phyloP scores from a whole-genome alignment of 2,797 vertebrate species.

The Buceros bicornis region DNA sequence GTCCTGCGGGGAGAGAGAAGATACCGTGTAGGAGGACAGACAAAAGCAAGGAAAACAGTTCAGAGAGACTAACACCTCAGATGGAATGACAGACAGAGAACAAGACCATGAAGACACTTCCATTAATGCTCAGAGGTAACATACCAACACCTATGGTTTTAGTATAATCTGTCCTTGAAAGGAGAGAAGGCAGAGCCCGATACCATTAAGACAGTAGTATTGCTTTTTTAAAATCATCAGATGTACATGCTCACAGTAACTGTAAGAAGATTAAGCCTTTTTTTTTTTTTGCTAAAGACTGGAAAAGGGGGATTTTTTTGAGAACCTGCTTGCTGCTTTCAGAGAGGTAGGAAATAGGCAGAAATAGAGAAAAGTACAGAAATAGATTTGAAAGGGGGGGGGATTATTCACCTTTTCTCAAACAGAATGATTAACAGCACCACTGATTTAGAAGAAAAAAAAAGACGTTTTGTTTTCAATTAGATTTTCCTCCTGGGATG shows the following conservation, averaged over 20 bases:
- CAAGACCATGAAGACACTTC: background rate
- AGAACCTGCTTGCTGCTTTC: background rate
- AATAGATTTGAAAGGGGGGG: background rate
- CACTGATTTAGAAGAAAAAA: background rate
- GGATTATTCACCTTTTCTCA: conserved; percentile 18
- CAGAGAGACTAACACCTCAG: conserved; percentile 1
- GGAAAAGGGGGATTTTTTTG: background rate
- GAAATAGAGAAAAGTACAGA: background rate
- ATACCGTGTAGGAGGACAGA: conserved; percentile 78
- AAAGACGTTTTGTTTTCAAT: background rate
- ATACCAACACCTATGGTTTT: background rate
- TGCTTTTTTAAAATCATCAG: background rate
- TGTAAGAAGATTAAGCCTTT: background rate
- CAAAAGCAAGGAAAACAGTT: conserved; percentile 16
- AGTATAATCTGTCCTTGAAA: background rate
- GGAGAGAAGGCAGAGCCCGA: background rate
- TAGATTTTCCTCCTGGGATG: background rate
- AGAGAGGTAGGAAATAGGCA: background rate
- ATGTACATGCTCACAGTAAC: background rate
- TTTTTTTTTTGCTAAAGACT: background rate
- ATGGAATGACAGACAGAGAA: background rate
- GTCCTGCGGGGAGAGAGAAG: conserved; percentile 87
- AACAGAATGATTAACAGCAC: background rate
- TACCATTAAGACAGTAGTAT: fast-evolving
- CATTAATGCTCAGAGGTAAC: background rate